Evolutionary conservation across 2,113 vertebrate species (phyloP).

Genomic region (Shinisaurus crocodilurus): DNA sequence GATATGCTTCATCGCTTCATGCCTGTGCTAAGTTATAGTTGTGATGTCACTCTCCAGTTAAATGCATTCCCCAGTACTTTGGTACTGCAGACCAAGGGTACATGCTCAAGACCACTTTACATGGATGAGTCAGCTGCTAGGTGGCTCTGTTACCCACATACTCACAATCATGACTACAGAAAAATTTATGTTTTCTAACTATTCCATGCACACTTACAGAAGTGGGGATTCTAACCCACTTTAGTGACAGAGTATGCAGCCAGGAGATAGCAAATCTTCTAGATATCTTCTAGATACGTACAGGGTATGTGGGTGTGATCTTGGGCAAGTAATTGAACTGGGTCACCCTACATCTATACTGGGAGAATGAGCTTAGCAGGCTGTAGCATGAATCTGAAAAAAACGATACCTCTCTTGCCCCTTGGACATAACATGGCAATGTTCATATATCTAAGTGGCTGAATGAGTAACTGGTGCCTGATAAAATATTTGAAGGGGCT

Average conservation of each 20-base stretch:
- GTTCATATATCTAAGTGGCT: not conserved
- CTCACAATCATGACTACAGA: not conserved
- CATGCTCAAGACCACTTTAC: not conserved
- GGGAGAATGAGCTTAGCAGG: too few species aligned
- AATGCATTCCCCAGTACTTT: not conserved
- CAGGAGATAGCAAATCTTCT: not conserved
- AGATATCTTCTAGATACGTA: not conserved
- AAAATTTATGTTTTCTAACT: not conserved
- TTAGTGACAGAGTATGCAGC: not conserved
- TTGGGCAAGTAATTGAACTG: not conserved
- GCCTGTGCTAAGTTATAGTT: not conserved
- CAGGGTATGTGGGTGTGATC: not conserved
- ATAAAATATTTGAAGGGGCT: not conserved
- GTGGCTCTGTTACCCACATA: not conserved
- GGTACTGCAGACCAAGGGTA: not conserved
- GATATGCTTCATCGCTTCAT: not conserved
- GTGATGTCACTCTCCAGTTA: not conserved
- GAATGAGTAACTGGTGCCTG: not conserved
- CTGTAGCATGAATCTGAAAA: not conserved
- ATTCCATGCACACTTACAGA: not conserved
- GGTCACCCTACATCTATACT: not conserved
- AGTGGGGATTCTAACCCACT: not conserved
- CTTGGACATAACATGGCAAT: not conserved
- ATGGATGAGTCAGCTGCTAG: not conserved
- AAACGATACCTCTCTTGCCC: not conserved